Conservation (phyloP, 2,888 invertebrate species). For the Sabatieria punctata region DNA sequence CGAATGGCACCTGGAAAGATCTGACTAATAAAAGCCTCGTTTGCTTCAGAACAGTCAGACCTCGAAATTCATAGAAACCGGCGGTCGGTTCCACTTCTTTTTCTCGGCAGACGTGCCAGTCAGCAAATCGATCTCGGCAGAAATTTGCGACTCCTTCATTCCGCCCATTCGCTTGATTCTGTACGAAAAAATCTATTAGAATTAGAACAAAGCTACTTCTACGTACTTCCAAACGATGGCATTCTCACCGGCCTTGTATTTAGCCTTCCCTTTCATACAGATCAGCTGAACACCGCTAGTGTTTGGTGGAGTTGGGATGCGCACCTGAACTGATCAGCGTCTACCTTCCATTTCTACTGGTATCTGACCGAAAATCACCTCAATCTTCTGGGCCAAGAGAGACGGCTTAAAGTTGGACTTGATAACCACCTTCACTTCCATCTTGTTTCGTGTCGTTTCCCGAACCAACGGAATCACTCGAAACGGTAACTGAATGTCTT, state of each 20-base stretch:
- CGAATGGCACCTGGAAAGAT: constrained; percentile 65
- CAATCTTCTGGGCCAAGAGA: constrained; percentile 91
- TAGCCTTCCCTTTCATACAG: constrained; percentile 92
- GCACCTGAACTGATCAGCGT: constrained; percentile 37
- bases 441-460: constrained; percentile 93
- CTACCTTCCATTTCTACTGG: neutral
- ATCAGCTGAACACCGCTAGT: constrained; percentile 97
- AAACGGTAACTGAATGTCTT: constrained; percentile 98
- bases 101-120: constrained; percentile 55
- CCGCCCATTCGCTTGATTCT: constrained; percentile 45
- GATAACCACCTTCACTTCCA: constrained; percentile 98
- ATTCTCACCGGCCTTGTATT: constrained; percentile 98
- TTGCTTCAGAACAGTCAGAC: constrained; percentile 29
- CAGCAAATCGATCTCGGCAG: constrained; percentile 93
- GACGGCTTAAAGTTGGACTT: constrained; percentile 99
- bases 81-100: constrained; percentile 99
- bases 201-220: too few species aligned
- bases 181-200: constrained; percentile 36
- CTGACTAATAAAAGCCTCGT: neutral
- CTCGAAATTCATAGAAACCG: constrained; percentile 99
- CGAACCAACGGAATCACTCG: constrained; percentile 94
- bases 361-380: too few species aligned
- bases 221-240: constrained; percentile 91
- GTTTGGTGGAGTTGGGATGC: constrained; percentile 94
- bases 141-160: constrained; percentile 98